Evolutionary conservation across 2,888 invertebrate species (phyloP), one percentile per base, ranked within the genome.

Genomic region (Drosophila mettleri): DNA sequence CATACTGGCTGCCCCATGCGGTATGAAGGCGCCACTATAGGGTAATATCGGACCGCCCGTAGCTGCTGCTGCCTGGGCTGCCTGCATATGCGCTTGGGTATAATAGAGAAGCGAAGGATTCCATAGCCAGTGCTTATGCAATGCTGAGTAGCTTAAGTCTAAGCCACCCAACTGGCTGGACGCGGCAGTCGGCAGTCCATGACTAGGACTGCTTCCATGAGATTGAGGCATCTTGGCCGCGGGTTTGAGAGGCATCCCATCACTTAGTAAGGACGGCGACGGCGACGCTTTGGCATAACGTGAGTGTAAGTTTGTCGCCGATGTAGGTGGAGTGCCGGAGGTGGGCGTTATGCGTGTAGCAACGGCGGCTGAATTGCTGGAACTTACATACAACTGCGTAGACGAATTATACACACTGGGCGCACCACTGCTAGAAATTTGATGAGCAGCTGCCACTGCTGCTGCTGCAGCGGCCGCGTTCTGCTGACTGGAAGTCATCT

Each of bases 61-160:
- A 7, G 73, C 74, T 0, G 82, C 83, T 8, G 80, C 85, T 53
- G 80, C 86, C 55, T 78, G 78, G 1, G 81, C 78, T 10, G 24
- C 86, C 74, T 72, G 91, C 90, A 74, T 90, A 80, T 63, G 90
- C 36, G 62, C 92, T 76, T 69, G 91, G 74, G 55, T 91, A 27
- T 92, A 91, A 73, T 93, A 93, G 18, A 93, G 83, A 2, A 92
- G 67, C 8, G 92, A 92, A 3, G 92, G 91, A 75, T 92, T 92
- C 93, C 93, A 92, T 18, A 93, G 86, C 92, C 92, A 92, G 73
- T 92, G 92, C 48, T 93, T 92, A 59, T 92, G 90, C 36, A 92
- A 75, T 12, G 89, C 69, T 12, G 91, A 84, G 52, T 90, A 88
- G 46, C 92, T 92, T 10, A 92, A 79, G 74, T 92, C 92, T 52